Conservation (phyloP, 2,797 vertebrate species). For the Erpetoichthys calabaricus region DNA sequence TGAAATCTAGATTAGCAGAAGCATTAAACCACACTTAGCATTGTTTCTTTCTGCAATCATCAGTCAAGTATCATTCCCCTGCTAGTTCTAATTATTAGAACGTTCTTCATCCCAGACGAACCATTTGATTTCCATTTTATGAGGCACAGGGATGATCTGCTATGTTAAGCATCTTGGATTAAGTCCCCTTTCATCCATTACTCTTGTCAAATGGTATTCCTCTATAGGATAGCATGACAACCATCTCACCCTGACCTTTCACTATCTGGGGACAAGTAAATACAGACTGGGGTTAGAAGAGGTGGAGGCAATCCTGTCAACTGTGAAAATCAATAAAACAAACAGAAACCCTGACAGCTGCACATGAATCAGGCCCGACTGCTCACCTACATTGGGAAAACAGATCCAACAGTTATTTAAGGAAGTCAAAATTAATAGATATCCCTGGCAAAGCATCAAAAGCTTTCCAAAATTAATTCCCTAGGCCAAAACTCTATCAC, state of each 20-base stretch:
- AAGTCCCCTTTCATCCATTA: slow-evolving; percentile 9
- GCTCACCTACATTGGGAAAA: not conserved
- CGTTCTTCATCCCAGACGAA: no score
- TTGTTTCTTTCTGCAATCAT: no score
- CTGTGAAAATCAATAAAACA: slow-evolving; percentile 22
- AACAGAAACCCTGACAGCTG: not conserved
- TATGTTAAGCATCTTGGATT: slow-evolving; percentile 28
- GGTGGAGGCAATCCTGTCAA: slow-evolving; percentile 15
- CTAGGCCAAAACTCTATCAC: not conserved
- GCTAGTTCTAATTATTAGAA: no score
- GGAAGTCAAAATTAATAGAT: not conserved
- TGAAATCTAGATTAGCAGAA: no score
- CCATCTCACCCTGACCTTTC: slow-evolving; percentile 3
- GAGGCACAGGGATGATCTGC: slow-evolving; percentile 11
- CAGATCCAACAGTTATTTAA: not conserved
- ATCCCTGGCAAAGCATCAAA: not conserved
- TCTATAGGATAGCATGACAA: slow-evolving; percentile 5
- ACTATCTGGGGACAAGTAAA: slow-evolving; percentile 3
- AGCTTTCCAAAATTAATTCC: not conserved
- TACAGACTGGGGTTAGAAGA: not conserved
- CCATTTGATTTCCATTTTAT: not conserved
- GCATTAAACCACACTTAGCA: no score
- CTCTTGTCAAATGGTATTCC: slow-evolving; percentile 3
- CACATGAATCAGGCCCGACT: not conserved
- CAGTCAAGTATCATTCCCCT: no score